A percentile compares a stretch with the other conserved stretches of the same genome.
Evolutionary conservation across 2,888 invertebrate species (phyloP).

Genomic region (Portevinia maculata): DNA sequence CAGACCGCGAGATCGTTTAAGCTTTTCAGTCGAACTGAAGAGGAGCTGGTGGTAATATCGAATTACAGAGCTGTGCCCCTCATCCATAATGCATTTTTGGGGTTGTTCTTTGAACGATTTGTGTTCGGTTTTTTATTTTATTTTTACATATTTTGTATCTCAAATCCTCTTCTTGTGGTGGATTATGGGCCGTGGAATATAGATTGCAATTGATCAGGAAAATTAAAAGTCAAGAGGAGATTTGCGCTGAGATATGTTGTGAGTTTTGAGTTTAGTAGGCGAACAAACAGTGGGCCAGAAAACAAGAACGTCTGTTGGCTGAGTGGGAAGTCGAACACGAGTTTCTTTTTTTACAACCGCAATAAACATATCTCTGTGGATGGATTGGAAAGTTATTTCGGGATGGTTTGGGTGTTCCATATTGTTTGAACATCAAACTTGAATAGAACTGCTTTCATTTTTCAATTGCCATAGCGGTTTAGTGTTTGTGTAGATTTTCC

Average conservation of each 20-base stretch:
- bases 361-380: constrained; percentile 63
- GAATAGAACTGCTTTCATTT: constrained; percentile 27
- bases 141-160: constrained; percentile 13
- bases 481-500: constrained; percentile 6
- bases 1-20: constrained; percentile 31
- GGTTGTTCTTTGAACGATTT: constrained; percentile 11
- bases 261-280: constrained; percentile 53
- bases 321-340: constrained; percentile 70
- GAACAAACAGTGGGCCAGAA: constrained; percentile 62
- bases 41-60: constrained; percentile 37
- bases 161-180: constrained; percentile 57
- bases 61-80: constrained; percentile 50
- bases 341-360: constrained; percentile 64
- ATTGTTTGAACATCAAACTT: constrained; percentile 10
- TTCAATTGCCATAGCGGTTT: constrained; percentile 5
- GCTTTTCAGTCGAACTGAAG: not conserved
- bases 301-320: constrained; percentile 62
- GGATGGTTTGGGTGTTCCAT: not conserved
- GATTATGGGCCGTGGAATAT: constrained; percentile 61
- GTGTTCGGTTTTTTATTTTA: not conserved
- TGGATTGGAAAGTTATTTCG: constrained; percentile 60
- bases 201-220: constrained; percentile 61
- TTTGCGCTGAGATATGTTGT: constrained; percentile 15
- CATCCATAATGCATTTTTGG: constrained; percentile 72
- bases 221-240: constrained; percentile 55